Base-by-base conservation (phyloP, 1,140 invertebrate species). In the Lineus longissimus region DNA sequence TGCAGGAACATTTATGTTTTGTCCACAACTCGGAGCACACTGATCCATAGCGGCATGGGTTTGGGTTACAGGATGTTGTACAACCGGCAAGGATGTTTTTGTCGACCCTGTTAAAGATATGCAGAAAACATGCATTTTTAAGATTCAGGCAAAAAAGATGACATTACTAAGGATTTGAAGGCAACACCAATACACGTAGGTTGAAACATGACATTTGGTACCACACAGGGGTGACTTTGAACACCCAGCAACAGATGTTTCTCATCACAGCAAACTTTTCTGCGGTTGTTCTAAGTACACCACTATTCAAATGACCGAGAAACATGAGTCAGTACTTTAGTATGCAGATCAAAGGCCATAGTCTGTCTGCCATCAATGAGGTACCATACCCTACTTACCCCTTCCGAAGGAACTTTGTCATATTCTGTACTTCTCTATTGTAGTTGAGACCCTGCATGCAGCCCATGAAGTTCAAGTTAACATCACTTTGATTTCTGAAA, bases 11-110 rank as follows among this genome's bases (percentile, higher is more conserved):
- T 72, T 91, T 88, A 76, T 94, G 95, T 15, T 88, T 90, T 43
- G 91, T 93, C 94, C 94, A 97, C 1, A 91, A 84, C 80, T 97
- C 94, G 68, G 92, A 90, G 80, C 94, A 97, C 64, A 86, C 87
- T 0, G 91, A 93, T 31, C 89, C 91, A 79, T 97, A 95, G 81
- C 91, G 87, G 79, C 94, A 97, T 23, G 94, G 93, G 76, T 94
- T 94, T 0, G 93, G 91, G 68, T 93, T 91, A 82, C 94, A 97
- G 0, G 91, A 94, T 2, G 93, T 92, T 76, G 91, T 92, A 75
- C 94, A 97, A 76, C 94, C 92, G 78, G 91, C 91, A 41, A 93
- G 92, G 61, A 96, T 73, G 19, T 73, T 73, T 41, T 64, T 60
- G 6, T 36, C 15, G 6, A 7, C 15, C 33, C 33, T 36, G 33